Evolutionary conservation across 1,140 invertebrate genomes (phyloP), one percentile per base, ranked within the genome.

Genomic region (Leptoteleia sp.): DNA sequence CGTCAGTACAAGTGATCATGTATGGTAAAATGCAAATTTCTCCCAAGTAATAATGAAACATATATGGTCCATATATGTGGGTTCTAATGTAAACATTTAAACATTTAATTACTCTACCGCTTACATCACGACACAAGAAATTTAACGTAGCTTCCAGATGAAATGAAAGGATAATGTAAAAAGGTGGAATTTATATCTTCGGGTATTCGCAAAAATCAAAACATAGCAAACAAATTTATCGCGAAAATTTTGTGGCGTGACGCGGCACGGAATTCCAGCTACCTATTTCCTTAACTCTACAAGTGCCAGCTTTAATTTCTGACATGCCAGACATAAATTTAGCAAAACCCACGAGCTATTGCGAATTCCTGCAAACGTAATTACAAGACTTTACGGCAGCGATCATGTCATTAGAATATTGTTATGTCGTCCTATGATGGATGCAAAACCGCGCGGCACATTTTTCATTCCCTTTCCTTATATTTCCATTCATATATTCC

Each of bases 291-390:
- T 67, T 57, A 68, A 68, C 64, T 68, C 55, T 57, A 64, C 72
- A 76, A 68, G 62, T 64, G 64, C 40, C 73, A 59, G 73, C 73
- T 50, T 70, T 70, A 76, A 76, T 76, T 70, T 50, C 64, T 76
- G 42, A 70, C 64, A 57, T 70, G 64, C 57, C 64, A 70, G 73
- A 52, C 65, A 70, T 76, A 76, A 76, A 76, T 76, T 76, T 45
- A 70, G 15, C 65, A 42, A 76, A 76, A 64, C 64, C 73, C 50
- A 64, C 64, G 50, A 70, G 57, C 73, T 37, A 64, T 52, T 76
- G 47, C 62, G 40, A 35, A 68, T 68, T 76, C 42, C 48, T 64
- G 64, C 57, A 76, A 70, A 37, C 16, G 57, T 76, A 76, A 76
- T 76, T 76, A 64, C 64, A 62, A 62, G 64, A 68, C 31, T 76